Conservation (phyloP, 2,888 invertebrate species). For the Oithona nana region DNA sequence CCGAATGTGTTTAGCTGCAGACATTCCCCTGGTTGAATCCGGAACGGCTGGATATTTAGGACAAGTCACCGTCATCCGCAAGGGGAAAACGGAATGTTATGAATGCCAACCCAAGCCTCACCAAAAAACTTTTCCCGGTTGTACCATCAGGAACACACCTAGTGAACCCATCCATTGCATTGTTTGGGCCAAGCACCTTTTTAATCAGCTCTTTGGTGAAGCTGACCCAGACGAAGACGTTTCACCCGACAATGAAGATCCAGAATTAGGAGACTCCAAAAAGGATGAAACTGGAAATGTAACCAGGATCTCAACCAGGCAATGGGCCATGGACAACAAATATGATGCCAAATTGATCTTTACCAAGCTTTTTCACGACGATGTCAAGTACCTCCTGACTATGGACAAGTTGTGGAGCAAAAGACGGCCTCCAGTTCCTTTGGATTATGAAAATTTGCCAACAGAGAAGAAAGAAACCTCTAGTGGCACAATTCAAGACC, state of each 20-base stretch:
- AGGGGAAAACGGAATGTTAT: slow-evolving; percentile 74
- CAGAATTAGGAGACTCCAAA: slow-evolving; percentile 36
- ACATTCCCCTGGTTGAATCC: slow-evolving; percentile 83
- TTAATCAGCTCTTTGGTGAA: slow-evolving; percentile 95
- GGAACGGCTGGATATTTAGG: slow-evolving; percentile 94
- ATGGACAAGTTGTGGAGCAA: slow-evolving; percentile 94
- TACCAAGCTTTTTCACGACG: slow-evolving; percentile 78
- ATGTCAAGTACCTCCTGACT: slow-evolving; percentile 75
- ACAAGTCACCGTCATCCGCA: slow-evolving; percentile 38
- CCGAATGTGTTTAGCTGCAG: slow-evolving; percentile 88
- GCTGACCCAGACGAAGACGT: slow-evolving; percentile 92
- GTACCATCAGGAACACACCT: slow-evolving; percentile 96
- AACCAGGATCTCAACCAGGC: slow-evolving; percentile 48
- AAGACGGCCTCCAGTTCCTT: slow-evolving; percentile 59
- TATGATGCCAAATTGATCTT: slow-evolving; percentile 73
- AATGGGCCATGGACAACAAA: slow-evolving; percentile 64
- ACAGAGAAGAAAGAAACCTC: slow-evolving; percentile 27
- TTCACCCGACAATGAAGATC: slow-evolving; percentile 88
- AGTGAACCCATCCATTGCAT: slow-evolving; percentile 98
- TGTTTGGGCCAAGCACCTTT: slow-evolving; percentile 97
- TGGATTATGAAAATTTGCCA: slow-evolving; percentile 45
- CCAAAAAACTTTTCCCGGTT: slow-evolving; percentile 86
- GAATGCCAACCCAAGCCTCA: slow-evolving; percentile 82
- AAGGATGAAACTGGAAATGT: slow-evolving; percentile 30
- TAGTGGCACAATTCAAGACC: slow-evolving; percentile 35